These are phyloP conservation scores for Muscicapa comitata DNA, from an alignment of 2,797 vertebrate genomes.

Conservation along the genomic window DNA sequence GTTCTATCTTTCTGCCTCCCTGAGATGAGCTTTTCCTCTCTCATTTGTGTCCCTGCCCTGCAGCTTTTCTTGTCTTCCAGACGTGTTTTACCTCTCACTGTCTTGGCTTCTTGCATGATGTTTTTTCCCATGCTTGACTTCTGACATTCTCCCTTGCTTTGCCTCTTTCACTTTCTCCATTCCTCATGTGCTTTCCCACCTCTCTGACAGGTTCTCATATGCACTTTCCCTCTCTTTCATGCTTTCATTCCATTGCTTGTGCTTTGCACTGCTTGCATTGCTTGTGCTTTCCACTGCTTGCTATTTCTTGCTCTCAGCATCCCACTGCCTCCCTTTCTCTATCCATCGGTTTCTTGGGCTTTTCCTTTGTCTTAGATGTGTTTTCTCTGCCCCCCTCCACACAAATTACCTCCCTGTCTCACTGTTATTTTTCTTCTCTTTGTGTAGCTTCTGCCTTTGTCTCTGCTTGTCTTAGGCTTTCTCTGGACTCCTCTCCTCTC, in stretches of 20 bases:
- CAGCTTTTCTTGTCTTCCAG: neutral
- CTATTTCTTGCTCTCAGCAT: neutral
- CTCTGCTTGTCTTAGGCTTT: neutral
- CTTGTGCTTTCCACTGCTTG: neutral
- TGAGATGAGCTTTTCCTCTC: neutral
- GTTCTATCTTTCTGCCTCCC: neutral
- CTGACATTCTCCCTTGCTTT: neutral
- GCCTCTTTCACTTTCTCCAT: neutral
- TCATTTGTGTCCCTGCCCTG: neutral
- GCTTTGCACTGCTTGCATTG: too few relatives aligned
- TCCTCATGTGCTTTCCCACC: neutral
- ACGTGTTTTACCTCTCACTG: neutral
- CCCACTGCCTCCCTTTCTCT: neutral
- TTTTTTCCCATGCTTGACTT: neutral
- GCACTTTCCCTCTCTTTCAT: neutral
- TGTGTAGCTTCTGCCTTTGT: too few relatives aligned
- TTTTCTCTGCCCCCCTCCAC: neutral
- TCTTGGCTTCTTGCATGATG: fast-evolving
- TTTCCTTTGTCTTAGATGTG: neutral
- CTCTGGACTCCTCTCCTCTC: neutral
- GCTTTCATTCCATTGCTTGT: neutral
- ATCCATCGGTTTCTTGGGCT: neutral
- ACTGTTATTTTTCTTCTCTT: too few relatives aligned
- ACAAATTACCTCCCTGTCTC: neutral
- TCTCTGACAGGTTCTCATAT: neutral